Conservation (phyloP, 2,888 invertebrate genomes). For the Phyllotreta cruciferae region DNA sequence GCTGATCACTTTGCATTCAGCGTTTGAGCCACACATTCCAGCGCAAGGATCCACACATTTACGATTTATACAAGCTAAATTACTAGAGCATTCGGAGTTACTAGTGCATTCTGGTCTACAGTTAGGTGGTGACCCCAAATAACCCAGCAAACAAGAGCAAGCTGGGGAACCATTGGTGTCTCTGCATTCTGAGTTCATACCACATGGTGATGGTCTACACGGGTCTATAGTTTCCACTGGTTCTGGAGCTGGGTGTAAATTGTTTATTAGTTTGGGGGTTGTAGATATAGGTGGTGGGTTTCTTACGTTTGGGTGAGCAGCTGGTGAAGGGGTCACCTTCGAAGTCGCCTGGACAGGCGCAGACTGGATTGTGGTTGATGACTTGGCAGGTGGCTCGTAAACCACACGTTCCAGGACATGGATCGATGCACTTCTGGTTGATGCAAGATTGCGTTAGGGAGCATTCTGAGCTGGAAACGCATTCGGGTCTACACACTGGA, state of each 20-base stretch:
- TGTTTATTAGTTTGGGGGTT: conserved; percentile 45
- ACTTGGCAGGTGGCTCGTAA: conserved; percentile 72
- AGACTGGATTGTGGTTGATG: conserved; percentile 77
- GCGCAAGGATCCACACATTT: conserved; percentile 76
- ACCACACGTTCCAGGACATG: conserved; percentile 77
- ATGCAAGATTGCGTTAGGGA: conserved; percentile 74
- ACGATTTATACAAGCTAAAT: conserved; percentile 71
- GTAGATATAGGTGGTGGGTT: conserved; percentile 41
- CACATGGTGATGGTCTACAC: conserved; percentile 75
- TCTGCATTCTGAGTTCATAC: conserved; percentile 70
- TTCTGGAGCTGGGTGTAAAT: conserved; percentile 24
- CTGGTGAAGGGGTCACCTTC: conserved; percentile 77
- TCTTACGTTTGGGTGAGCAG: conserved; percentile 66
- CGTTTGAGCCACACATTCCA: conserved; percentile 72
- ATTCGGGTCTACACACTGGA: conserved; percentile 53
- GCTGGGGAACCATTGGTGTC: conserved; percentile 69
- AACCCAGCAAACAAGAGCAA: conserved; percentile 71
- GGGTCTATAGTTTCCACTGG: conserved; percentile 62
- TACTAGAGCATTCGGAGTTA: conserved; percentile 71
- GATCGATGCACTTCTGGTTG: conserved; percentile 78
- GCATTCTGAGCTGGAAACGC: conserved; percentile 80
- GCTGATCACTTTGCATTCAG: conserved; percentile 75
- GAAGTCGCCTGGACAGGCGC: conserved; percentile 69
- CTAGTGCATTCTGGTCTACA: conserved; percentile 73
- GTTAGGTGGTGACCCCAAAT: conserved; percentile 69